Evolutionary conservation across 2,113 vertebrate species (phyloP).

Genomic region (Rhegmatorhina hoffmannsi): DNA sequence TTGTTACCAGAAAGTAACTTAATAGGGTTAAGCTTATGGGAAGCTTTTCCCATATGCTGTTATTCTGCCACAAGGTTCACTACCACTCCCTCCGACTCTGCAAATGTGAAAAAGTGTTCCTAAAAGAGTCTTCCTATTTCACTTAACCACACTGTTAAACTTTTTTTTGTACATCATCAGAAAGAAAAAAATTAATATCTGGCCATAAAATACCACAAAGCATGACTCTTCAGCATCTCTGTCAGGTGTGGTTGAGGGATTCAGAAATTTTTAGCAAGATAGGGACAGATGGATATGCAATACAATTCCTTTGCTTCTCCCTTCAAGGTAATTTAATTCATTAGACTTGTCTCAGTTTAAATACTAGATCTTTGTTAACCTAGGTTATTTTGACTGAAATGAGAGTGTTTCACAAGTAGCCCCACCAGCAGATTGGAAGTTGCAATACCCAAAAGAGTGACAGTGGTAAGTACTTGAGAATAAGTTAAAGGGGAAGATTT

Average conservation of each 20-base stretch:
- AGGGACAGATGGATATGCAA: neutral
- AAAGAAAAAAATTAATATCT: neutral
- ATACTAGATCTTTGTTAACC: neutral
- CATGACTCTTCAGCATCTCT: neutral
- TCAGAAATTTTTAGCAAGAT: neutral
- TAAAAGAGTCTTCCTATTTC: neutral
- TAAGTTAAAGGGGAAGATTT: neutral
- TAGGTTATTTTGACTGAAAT: neutral
- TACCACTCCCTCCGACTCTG: accelerated
- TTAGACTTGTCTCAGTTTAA: neutral
- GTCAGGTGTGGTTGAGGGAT: neutral
- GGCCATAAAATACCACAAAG: neutral
- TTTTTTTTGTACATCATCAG: neutral
- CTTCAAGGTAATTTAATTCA: neutral
- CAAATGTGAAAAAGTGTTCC: neutral
- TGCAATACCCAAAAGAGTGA: neutral
- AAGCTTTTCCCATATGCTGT: neutral
- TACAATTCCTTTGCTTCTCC: neutral
- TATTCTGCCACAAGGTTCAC: neutral
- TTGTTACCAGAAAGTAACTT: neutral
- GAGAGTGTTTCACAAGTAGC: neutral
- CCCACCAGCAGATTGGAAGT: neutral
- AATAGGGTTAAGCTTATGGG: neutral
- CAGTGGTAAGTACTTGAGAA: neutral
- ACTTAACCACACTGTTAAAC: neutral